Evolutionary conservation across 1,140 invertebrate species (phyloP).

Genomic region (Zaprionus lachaisei): DNA sequence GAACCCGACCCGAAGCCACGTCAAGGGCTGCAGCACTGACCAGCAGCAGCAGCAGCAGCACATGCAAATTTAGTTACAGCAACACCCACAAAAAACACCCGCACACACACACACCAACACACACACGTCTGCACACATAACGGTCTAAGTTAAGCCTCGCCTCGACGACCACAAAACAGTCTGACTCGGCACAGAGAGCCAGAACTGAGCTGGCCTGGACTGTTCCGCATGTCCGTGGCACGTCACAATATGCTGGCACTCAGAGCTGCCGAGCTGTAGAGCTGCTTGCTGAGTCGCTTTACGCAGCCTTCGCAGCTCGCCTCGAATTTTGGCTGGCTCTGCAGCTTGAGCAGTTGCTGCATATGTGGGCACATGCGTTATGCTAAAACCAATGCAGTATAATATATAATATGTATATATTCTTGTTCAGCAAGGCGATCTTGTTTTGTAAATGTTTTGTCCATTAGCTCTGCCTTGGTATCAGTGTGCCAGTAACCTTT

Average conservation of each 20-base stretch:
- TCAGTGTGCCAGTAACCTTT: too few species aligned
- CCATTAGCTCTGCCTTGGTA: too few species aligned
- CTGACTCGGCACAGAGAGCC: background rate
- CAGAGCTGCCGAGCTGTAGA: conserved; percentile 28
- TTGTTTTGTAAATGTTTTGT: too few species aligned
- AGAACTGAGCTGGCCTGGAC: background rate
- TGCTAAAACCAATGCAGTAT: background rate
- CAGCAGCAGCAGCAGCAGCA: conserved; percentile 37
- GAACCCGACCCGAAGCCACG: background rate
- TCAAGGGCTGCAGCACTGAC: conserved; percentile 43
- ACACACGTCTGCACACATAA: conserved; percentile 48
- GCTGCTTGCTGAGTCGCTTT: conserved; percentile 2
- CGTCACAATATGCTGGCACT: conserved; percentile 60
- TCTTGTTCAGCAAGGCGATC: too few species aligned
- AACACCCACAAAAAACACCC: conserved; percentile 21
- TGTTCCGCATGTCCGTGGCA: conserved; percentile 38
- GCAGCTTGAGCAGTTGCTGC: background rate
- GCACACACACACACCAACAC: conserved; percentile 42
- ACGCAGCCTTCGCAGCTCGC: background rate
- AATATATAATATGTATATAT: too few species aligned
- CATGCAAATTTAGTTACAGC: conserved; percentile 73
- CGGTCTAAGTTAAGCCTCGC: conserved; percentile 69
- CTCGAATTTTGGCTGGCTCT: background rate
- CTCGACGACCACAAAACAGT: conserved; percentile 36
- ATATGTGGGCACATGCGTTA: background rate